phyloP scores from a whole-genome alignment of 2,113 vertebrate species.

The Malurus melanocephalus region DNA sequence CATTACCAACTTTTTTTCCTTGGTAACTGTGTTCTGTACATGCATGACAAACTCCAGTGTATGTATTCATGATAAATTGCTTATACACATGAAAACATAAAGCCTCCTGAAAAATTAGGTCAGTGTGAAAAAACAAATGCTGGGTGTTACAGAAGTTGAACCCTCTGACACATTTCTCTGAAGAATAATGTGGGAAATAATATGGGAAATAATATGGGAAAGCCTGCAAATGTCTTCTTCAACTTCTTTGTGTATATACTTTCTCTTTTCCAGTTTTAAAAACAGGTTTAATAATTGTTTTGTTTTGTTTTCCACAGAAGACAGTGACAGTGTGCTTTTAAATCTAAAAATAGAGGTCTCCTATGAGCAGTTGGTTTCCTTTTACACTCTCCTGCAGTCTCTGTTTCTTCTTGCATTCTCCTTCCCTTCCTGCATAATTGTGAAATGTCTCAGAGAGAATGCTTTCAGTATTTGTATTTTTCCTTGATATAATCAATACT shows the following conservation, averaged over 20 bases:
- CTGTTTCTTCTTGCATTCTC: neutral
- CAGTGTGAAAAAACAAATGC: neutral
- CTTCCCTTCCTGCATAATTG: neutral
- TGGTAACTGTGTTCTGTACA: neutral
- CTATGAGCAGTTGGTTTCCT: neutral
- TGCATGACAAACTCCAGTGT: neutral
- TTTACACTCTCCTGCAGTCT: neutral
- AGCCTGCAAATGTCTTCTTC: neutral
- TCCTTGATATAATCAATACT: neutral
- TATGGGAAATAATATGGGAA: neutral
- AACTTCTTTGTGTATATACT: neutral
- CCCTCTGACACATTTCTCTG: neutral
- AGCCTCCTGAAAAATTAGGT: slow-evolving; percentile 41
- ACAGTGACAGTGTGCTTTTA: neutral
- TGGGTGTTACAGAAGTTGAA: neutral
- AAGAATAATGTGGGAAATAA: neutral
- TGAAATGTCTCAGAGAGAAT: neutral
- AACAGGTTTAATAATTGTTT: neutral
- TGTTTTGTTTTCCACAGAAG: neutral
- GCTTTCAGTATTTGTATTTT: neutral
- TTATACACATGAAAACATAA: slow-evolving; percentile 13
- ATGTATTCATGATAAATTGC: slow-evolving; percentile 7
- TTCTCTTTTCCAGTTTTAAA: neutral
- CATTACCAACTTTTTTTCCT: neutral
- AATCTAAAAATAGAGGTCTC: neutral